These are phyloP conservation scores for Drosophila paranaensis DNA, from an alignment of 2,888 invertebrate genomes.

Conservation along the genomic window DNA sequence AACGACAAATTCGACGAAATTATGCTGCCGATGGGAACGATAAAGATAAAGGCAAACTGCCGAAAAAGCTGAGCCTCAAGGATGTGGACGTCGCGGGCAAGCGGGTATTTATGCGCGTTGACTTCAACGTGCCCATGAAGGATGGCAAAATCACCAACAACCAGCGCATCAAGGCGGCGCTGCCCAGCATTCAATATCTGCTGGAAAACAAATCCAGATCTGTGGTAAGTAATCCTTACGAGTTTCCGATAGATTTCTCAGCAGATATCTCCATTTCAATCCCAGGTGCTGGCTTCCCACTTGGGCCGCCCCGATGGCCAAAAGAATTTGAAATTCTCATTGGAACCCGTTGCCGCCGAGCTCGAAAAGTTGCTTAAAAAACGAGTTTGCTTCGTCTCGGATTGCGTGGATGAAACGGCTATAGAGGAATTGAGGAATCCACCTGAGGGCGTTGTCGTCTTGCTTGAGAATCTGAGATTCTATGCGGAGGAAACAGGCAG, in stretches of 20 bases:
- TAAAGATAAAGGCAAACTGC: neutral
- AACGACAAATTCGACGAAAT: conserved; percentile 2
- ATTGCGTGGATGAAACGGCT: conserved; percentile 96
- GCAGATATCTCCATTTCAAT: neutral
- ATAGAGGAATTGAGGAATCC: conserved; percentile 95
- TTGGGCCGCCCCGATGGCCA: conserved; percentile 98
- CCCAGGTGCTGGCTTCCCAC: conserved; percentile 95
- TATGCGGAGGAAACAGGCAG: conserved; percentile 99
- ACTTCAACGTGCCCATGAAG: conserved; percentile 99
- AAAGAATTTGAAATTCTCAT: conserved; percentile 92
- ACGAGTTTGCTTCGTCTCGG: conserved; percentile 91
- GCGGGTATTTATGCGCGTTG: conserved; percentile 98
- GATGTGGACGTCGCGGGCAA: conserved; percentile 93
- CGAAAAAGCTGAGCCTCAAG: conserved; percentile 95
- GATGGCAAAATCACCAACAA: conserved; percentile 98
- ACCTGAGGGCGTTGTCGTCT: conserved; percentile 92
- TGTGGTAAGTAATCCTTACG: conserved; percentile 85
- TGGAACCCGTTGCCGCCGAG: conserved; percentile 96
- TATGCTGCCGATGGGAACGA: conserved; percentile 6
- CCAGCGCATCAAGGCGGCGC: conserved; percentile 97
- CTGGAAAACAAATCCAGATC: conserved; percentile 96
- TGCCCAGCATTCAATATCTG: conserved; percentile 96
- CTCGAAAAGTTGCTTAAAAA: conserved; percentile 91
- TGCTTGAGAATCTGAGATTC: conserved; percentile 98
- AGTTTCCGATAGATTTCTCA: neutral